These are phyloP conservation scores for Brachyptera risi DNA, from an alignment of 2,888 invertebrate species.

Conservation along the genomic window DNA sequence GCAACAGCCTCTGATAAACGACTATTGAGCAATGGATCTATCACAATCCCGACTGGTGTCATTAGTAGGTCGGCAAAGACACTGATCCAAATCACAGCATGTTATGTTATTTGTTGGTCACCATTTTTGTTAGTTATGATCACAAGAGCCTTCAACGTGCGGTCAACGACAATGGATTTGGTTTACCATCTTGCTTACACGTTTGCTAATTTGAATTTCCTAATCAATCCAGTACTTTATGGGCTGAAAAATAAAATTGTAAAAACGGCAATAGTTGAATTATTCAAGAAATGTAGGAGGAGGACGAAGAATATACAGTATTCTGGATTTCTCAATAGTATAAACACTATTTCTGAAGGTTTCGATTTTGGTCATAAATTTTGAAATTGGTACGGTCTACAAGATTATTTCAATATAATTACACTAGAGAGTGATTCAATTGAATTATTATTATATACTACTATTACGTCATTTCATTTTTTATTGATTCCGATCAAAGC, in stretches of 20 bases:
- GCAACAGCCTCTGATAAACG: constrained; percentile 2
- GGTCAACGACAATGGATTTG: background rate
- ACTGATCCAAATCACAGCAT: constrained; percentile 1
- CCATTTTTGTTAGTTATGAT: constrained; percentile 15
- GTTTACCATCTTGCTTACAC: constrained; percentile 11
- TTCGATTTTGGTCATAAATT: too few species aligned
- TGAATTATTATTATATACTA: too few species aligned
- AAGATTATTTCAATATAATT: too few species aligned
- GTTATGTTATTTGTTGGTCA: constrained; percentile 13
- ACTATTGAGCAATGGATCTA: background rate
- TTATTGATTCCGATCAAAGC: too few species aligned
- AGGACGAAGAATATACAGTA: too few species aligned
- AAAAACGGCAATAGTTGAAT: background rate
- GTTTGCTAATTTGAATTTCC: constrained; percentile 6
- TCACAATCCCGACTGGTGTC: background rate
- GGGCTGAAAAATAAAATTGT: constrained; percentile 19
- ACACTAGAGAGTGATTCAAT: too few species aligned
- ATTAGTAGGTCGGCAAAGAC: constrained; percentile 11
- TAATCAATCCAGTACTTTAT: constrained; percentile 22
- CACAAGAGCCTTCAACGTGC: background rate
- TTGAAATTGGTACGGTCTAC: too few species aligned
- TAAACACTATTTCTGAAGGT: too few species aligned
- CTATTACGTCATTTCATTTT: too few species aligned
- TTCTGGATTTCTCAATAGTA: too few species aligned
- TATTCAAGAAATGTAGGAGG: constrained; percentile 6